These are phyloP conservation scores for Sphecodes monilicornis DNA, from an alignment of 2,888 invertebrate species.

Conservation along the genomic window DNA sequence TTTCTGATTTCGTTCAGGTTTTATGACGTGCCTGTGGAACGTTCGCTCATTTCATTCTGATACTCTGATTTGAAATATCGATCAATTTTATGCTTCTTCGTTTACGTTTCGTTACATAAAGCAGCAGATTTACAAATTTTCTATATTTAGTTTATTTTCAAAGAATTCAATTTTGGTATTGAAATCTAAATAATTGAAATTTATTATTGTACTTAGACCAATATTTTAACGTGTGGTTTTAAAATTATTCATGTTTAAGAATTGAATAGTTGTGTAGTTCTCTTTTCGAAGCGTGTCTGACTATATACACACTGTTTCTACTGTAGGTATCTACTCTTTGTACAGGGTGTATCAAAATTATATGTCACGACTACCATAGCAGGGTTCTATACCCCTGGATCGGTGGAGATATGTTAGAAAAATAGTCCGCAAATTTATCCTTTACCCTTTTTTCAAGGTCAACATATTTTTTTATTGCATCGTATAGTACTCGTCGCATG, in stretches of 20 bases:
- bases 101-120: too few relatives aligned
- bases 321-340: background rate
- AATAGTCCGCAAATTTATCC: too few relatives aligned
- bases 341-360: too few relatives aligned
- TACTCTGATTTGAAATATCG: background rate
- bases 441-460: too few relatives aligned
- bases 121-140: too few relatives aligned
- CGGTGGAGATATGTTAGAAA: too few relatives aligned
- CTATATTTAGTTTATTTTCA: background rate
- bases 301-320: background rate
- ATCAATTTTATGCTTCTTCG: background rate
- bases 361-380: too few relatives aligned
- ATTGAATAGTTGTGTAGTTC: background rate
- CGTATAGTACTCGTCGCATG: too few relatives aligned
- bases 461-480: too few relatives aligned
- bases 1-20: background rate
- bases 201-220: background rate
- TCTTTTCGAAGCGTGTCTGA: background rate
- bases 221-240: background rate
- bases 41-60: background rate
- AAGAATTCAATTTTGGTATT: background rate
- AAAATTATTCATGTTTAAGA: background rate
- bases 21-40: background rate
- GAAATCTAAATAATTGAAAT: background rate
- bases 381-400: too few relatives aligned